These are phyloP conservation scores for Montipora capricornis DNA, from an alignment of 64 coral and sea anemone genomes.

Conservation along the genomic window DNA sequence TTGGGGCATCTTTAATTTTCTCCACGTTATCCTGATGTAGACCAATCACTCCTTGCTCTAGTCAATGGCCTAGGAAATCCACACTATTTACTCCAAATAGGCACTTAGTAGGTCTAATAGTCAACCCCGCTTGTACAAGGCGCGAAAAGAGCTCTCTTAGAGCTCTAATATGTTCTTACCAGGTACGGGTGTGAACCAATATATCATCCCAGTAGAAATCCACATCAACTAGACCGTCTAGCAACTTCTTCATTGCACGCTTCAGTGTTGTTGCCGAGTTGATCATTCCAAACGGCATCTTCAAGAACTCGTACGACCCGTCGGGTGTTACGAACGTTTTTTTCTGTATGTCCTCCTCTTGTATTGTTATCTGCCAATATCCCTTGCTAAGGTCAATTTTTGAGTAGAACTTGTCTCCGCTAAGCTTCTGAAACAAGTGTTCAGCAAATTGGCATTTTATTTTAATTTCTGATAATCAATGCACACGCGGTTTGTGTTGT, in stretches of 20 bases:
- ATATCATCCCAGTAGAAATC: conserved; percentile 30
- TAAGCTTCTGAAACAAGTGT: not conserved
- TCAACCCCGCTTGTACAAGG: no score
- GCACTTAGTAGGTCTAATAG: no score
- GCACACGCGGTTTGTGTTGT: not conserved
- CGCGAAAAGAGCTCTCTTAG: not conserved
- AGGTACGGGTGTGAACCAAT: conserved; percentile 32
- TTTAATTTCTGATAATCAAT: not conserved
- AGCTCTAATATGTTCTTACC: conserved; percentile 26
- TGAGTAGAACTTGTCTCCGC: not conserved
- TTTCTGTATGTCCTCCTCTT: conserved; percentile 17
- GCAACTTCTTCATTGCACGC: not conserved
- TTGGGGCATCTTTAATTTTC: no score
- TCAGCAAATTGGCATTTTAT: not conserved
- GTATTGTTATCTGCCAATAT: not conserved
- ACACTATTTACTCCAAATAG: no score
- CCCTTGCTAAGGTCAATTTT: not conserved
- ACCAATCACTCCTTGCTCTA: no score
- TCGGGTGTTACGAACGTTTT: conserved; percentile 29
- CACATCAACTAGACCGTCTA: not conserved
- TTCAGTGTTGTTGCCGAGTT: no score
- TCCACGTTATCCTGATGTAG: no score
- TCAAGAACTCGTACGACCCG: conserved; percentile 23
- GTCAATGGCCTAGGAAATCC: no score
- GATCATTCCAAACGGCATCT: not conserved